Evolutionary conservation across 2,797 vertebrate species (phyloP), one percentile per base, ranked within the genome.

Genomic region (Echiichthys vipera): DNA sequence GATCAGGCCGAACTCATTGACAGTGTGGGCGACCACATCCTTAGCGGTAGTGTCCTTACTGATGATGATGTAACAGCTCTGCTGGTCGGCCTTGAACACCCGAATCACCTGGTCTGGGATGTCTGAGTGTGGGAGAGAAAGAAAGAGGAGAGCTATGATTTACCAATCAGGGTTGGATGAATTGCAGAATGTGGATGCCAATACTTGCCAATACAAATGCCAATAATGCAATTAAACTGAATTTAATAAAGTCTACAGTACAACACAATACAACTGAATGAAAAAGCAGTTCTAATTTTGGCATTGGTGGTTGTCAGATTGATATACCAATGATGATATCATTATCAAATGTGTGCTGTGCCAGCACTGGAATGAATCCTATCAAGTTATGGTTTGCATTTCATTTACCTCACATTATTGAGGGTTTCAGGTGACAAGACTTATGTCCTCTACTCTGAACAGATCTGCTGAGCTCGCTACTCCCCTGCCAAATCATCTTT

Each of bases 31-130:
- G 55, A 98, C 97, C 7, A 99, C 97, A 77, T 99, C 97, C 84
- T 97, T 98, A 36, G 98, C 98, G 14, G 97, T 99, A 1, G 97
- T 97, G 91, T 99, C 97, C 86, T 98, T 98, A 90, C 97, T 97
- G 92, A 99, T 98, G 90, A 99, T 97, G 85, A 99, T 97, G 92
- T 98, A 99, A 89, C 97, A 98, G 74, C 98, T 99, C 91, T 98
- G 97, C 83, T 99, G 98, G 91, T 99, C 98, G 0, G 96, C 97
- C 89, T 96, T 98, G 90, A 99, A 99, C 80, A 99, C 97, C 53
- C 97, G 91, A 49, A 99, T 98, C 75, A 98, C 98, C 91, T 99
- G 97, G 89, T 99, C 97, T 0, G 97, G 97, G 88, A 97, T 96
- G 90, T 99, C 98, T 99, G 77, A 29, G 27, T 25, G 50, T 1